These are phyloP conservation scores for Hypena proboscidalis DNA, from an alignment of 2,888 invertebrate species.

Conservation along the genomic window DNA sequence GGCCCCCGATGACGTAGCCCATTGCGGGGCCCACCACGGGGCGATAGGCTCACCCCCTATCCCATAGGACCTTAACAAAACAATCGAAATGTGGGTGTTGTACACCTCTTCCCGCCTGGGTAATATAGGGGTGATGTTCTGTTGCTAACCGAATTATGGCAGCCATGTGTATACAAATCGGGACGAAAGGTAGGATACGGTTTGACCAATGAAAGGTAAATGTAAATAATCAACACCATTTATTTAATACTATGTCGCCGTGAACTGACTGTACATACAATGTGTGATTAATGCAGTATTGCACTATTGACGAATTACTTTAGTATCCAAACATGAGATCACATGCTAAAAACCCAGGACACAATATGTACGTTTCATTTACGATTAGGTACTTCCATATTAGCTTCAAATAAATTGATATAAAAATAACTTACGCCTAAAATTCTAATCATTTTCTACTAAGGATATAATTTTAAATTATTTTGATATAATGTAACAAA, in stretches of 20 bases:
- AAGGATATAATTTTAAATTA: conserved; percentile 66
- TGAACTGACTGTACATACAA: conserved; percentile 62
- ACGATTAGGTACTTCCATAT: conserved; percentile 65
- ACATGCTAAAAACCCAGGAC: conserved; percentile 63
- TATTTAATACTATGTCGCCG: conserved; percentile 74
- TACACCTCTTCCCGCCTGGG: too few species aligned
- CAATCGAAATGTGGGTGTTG: too few species aligned
- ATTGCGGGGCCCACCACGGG: conserved; percentile 93
- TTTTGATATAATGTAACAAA: conserved; percentile 71
- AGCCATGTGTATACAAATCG: too few species aligned
- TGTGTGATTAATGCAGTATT: conserved; percentile 71
- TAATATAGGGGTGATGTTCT: too few species aligned
- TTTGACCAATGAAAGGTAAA: conserved; percentile 40
- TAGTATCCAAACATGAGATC: conserved; percentile 70
- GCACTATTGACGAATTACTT: conserved; percentile 60
- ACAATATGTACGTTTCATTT: conserved; percentile 64
- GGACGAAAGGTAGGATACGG: too few species aligned
- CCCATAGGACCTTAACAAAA: too few species aligned
- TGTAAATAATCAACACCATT: conserved; percentile 74
- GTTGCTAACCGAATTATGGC: too few species aligned
- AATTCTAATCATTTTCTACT: conserved; percentile 52
- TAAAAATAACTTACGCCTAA: conserved; percentile 77
- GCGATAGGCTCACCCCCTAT: too few species aligned
- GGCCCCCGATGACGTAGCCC: conserved; percentile 94
- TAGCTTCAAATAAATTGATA: conserved; percentile 77